These are phyloP conservation scores for Tetragnatha montana DNA, from an alignment of 2,888 invertebrate species.

Conservation along the genomic window DNA sequence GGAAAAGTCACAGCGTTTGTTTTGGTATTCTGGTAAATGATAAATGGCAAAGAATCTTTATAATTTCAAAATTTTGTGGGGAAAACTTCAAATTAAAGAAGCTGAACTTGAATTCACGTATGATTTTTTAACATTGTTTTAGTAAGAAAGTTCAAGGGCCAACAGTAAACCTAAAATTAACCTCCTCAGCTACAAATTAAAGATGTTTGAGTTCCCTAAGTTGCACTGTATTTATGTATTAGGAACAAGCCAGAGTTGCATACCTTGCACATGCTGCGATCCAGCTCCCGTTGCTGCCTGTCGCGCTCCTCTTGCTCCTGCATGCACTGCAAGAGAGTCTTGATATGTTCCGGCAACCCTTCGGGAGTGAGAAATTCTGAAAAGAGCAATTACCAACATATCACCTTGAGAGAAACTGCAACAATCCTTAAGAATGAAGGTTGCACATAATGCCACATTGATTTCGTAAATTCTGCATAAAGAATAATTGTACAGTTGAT, in stretches of 20 bases:
- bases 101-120: too few species aligned
- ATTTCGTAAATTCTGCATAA: neutral
- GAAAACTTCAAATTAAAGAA: too few species aligned
- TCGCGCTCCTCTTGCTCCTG: slow-evolving; percentile 83
- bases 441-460: neutral
- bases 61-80: too few species aligned
- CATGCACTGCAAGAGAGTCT: slow-evolving; percentile 81
- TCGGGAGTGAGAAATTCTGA: slow-evolving; percentile 80
- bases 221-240: too few species aligned
- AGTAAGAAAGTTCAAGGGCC: too few species aligned
- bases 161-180: too few species aligned
- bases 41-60: too few species aligned
- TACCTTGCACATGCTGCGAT: slow-evolving; percentile 80
- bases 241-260: neutral
- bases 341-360: slow-evolving; percentile 87
- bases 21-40: too few species aligned
- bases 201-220: too few species aligned
- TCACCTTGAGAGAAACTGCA: neutral
- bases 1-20: too few species aligned
- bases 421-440: neutral
- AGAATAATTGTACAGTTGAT: neutral
- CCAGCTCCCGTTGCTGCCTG: slow-evolving; percentile 80
- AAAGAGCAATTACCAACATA: slow-evolving; percentile 6
- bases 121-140: too few species aligned
- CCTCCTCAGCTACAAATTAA: too few species aligned